Evolutionary conservation across 2,113 vertebrate genomes (phyloP).

Genomic region (human): DNA sequence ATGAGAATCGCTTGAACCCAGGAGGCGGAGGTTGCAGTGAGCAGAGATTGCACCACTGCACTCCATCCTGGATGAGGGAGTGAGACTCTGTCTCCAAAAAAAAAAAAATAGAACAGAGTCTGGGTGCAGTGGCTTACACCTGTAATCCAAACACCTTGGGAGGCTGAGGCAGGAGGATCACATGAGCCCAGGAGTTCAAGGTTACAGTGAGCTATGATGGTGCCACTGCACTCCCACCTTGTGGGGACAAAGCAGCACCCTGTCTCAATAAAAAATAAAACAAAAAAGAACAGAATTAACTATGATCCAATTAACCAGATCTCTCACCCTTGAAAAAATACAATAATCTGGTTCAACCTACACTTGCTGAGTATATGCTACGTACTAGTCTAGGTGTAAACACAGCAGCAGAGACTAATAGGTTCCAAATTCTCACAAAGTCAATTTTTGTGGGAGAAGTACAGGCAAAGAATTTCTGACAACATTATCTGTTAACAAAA

Average conservation of each 20-base stretch:
- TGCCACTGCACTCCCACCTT: neutral
- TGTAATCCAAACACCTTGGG: too few relatives aligned
- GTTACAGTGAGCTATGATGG: neutral
- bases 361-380: neutral
- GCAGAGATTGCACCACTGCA: neutral
- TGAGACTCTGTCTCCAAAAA: too few relatives aligned
- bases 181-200: neutral
- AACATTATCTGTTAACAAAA: neutral
- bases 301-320: neutral
- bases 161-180: neutral
- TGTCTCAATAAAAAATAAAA: neutral
- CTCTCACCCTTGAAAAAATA: neutral
- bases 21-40: neutral
- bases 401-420: neutral
- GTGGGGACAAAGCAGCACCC: neutral
- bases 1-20: neutral
- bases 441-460: neutral
- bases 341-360: neutral
- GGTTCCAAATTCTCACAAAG: neutral
- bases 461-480: constrained; percentile 4
- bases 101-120: too few relatives aligned
- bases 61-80: too few relatives aligned
- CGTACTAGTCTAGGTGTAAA: neutral
- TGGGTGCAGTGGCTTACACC: too few relatives aligned
- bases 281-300: neutral